Base-by-base conservation (phyloP, 35 echinoderm and acorn worm genomes). In the Eucidaris tribuloides region DNA sequence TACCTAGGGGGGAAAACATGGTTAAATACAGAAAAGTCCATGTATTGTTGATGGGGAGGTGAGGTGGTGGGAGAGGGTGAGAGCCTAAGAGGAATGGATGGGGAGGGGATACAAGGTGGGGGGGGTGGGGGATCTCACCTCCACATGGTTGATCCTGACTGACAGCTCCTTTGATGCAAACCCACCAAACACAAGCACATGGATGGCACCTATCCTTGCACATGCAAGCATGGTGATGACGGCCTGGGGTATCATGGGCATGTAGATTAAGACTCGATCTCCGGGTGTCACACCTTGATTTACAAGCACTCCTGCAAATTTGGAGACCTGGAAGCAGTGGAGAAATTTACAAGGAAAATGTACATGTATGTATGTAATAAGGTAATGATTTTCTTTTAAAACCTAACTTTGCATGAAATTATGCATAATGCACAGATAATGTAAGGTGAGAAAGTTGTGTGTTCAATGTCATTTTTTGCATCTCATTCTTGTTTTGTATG, bases 201-300 rank as follows among this genome's bases (percentile, higher is more conserved):
- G 96, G 4, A 99, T 81, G n/a, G 96, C 96, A 18, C 96, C 96
- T 11, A 99, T 58, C 25, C 96, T 39, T 18, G 96, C 91, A 19
- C 65, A 79, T 18, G 96, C 96, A 30, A 99, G 62, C 96, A 99
- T 99, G 17, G 96, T 83, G 0, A 99, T 78, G 4, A 99, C 86
- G 28, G 96, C 96, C 34, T 99, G 82, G 22, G 96, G 96, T 7
- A 99, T 89, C 91, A 93, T 93, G 0, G 96, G 96, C 90, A 99
- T 93, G 87, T 99, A 99, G 46, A 99, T 93, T 38, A 99, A 48
- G 0, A 99, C 91, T 39, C 91, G 71, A 45, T 99, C 96, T 6
- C 96, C 96, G 20, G 89, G 87, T 41, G 83, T 54, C 39, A 99
- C 63, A 7, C 96, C 96, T 24, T 83, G 57, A 7, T 89, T 77